Conservation (phyloP, 2,113 vertebrate species). For the Rhinichthys klamathensis region DNA sequence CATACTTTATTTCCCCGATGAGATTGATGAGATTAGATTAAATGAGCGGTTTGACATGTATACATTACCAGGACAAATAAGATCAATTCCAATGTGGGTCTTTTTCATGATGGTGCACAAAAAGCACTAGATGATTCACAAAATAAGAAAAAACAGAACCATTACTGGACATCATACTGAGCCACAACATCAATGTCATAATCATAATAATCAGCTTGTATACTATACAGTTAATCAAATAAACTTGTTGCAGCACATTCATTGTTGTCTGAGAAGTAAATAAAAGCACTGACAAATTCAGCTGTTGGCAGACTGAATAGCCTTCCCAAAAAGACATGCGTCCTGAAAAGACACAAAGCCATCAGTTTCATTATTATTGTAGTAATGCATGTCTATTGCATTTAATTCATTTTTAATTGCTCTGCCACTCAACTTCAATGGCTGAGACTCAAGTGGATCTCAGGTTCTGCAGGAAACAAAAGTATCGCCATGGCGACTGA, state of each 20-base stretch:
- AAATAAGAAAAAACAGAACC: not conserved
- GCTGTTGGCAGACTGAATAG: not conserved
- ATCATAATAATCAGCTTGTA: not conserved
- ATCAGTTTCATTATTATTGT: constrained; percentile 1
- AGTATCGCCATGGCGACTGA: constrained; percentile 49
- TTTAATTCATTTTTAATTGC: constrained; percentile 57
- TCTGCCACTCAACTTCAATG: constrained; percentile 19
- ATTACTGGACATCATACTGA: not conserved
- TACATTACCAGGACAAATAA: not conserved
- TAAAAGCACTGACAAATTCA: not conserved
- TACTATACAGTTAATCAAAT: not conserved
- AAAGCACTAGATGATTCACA: not conserved
- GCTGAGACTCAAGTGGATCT: constrained; percentile 47
- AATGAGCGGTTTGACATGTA: not conserved
- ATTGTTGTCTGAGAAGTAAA: constrained; percentile 8
- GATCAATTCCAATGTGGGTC: not conserved
- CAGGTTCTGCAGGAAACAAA: constrained; percentile 39
- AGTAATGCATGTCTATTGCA: constrained; percentile 17
- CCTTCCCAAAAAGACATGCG: not conserved
- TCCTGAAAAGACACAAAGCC: not conserved
- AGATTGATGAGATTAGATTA: not conserved
- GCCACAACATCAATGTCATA: not conserved
- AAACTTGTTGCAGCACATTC: not conserved
- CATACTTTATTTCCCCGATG: not conserved
- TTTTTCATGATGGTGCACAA: not conserved